A percentile compares a stretch with the other conserved stretches of the same genome.
phyloP scores from a whole-genome alignment of 2,113 vertebrate species.

The Seriola rivoliana region DNA sequence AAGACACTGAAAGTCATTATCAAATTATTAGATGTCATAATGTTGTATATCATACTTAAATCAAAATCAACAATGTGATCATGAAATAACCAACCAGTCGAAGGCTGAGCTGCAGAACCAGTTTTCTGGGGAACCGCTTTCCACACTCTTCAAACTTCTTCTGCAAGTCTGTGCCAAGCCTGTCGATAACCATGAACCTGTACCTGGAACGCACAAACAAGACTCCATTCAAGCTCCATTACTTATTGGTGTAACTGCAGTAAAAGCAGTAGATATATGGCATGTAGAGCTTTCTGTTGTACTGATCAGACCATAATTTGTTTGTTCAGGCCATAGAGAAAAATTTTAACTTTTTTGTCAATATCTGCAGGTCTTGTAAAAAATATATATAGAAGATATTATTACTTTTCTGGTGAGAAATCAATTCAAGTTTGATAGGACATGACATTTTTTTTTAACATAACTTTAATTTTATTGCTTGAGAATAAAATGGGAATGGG shows the following conservation, averaged over 20 bases:
- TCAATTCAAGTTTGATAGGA: no score
- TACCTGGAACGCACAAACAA: constrained; percentile 84
- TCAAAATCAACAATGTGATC: not conserved
- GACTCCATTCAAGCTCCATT: not conserved
- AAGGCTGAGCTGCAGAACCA: constrained; percentile 93
- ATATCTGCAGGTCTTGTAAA: no score
- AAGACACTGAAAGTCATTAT: no score
- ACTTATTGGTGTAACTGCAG: not conserved
- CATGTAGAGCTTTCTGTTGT: not conserved
- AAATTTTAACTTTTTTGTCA: no score
- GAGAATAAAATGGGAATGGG: no score
- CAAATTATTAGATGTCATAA: no score
- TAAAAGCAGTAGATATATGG: not conserved
- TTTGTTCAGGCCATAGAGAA: no score
- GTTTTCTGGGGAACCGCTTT: constrained; percentile 89
- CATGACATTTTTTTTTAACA: no score
- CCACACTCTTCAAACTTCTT: constrained; percentile 92
- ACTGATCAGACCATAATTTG: not conserved
- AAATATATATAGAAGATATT: no score
- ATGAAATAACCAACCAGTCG: constrained; percentile 88
- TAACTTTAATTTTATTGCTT: no score
- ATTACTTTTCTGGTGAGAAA: no score
- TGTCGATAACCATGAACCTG: constrained; percentile 97
- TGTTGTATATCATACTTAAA: not conserved
- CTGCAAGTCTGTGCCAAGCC: constrained; percentile 95